These are phyloP conservation scores for Chelonoidis abingdonii DNA, from an alignment of 2,113 vertebrate species.

Conservation along the genomic window DNA sequence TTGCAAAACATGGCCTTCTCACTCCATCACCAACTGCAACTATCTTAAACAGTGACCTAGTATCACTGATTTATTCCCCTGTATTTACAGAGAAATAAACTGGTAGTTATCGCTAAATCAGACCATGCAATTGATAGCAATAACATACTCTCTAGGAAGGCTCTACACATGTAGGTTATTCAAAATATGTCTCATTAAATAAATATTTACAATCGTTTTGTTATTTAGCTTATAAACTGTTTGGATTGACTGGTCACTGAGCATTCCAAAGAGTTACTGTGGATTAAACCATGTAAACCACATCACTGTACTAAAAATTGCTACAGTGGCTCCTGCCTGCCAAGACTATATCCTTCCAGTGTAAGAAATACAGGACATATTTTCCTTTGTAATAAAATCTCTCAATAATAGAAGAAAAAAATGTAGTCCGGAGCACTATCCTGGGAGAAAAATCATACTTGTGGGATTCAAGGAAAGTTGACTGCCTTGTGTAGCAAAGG, in stretches of 20 bases:
- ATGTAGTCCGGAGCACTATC: conserved; percentile 57
- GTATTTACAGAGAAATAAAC: conserved; percentile 73
- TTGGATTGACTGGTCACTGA: conserved; percentile 67
- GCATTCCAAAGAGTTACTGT: conserved; percentile 55
- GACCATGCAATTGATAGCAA: conserved; percentile 76
- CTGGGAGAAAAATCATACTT: conserved; percentile 46
- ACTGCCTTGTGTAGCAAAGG: background rate
- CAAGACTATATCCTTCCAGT: conserved; percentile 38
- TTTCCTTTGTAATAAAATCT: conserved; percentile 74
- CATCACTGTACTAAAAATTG: conserved; percentile 70
- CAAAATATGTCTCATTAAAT: conserved; percentile 82
- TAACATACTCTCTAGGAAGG: conserved; percentile 75
- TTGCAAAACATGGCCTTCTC: background rate
- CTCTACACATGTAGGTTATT: conserved; percentile 80
- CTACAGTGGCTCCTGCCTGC: conserved; percentile 46
- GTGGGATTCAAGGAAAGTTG: conserved; percentile 53
- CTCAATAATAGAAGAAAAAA: conserved; percentile 62
- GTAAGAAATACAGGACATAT: conserved; percentile 54
- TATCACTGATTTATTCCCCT: conserved; percentile 69
- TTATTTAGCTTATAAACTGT: conserved; percentile 80
- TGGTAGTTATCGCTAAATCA: conserved; percentile 80
- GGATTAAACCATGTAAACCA: conserved; percentile 74
- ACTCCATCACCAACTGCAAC: conserved; percentile 26
- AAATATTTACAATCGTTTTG: conserved; percentile 83
- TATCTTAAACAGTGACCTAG: conserved; percentile 55